Evolutionary conservation across 2,797 vertebrate genomes (phyloP).

Genomic region (Hemitrygon akajei): DNA sequence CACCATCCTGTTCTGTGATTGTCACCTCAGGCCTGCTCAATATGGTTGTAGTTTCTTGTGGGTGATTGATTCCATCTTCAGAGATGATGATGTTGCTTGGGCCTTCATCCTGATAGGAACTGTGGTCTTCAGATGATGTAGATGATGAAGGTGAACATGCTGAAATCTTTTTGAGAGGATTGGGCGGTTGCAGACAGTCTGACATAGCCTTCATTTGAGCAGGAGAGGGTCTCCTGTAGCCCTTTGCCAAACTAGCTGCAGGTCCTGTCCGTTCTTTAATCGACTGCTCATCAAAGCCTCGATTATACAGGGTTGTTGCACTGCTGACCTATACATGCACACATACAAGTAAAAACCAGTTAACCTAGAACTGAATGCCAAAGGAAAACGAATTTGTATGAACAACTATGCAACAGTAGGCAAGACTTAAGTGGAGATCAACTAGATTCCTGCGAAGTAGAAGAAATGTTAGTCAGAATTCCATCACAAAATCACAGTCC

Average conservation of each 20-base stretch:
- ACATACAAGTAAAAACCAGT: neutral
- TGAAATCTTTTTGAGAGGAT: slow-evolving; percentile 29
- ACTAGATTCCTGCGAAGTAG: neutral
- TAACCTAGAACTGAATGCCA: neutral
- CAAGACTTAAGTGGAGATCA: neutral
- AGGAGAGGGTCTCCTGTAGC: slow-evolving; percentile 9
- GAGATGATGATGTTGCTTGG: slow-evolving; percentile 36
- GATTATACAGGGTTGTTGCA: slow-evolving; percentile 30
- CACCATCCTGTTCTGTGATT: slow-evolving; percentile 30
- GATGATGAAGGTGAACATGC: slow-evolving; percentile 16
- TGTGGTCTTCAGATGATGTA: neutral
- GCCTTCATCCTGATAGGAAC: slow-evolving; percentile 26
- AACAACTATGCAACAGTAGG: neutral
- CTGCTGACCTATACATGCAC: slow-evolving; percentile 28
- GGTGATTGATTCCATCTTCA: slow-evolving; percentile 18
- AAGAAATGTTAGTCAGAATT: neutral
- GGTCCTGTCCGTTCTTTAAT: slow-evolving; percentile 34
- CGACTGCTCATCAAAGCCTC: slow-evolving; percentile 27
- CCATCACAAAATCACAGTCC: neutral
- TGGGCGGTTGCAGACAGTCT: slow-evolving; percentile 30
- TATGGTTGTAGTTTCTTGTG: slow-evolving; percentile 18
- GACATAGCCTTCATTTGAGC: slow-evolving; percentile 34
- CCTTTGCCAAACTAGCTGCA: neutral
- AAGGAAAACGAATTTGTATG: neutral
- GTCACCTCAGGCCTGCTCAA: slow-evolving; percentile 18